Evolutionary conservation across 2,888 invertebrate genomes (phyloP).

Genomic region (Leptinotarsa peninsularis): DNA sequence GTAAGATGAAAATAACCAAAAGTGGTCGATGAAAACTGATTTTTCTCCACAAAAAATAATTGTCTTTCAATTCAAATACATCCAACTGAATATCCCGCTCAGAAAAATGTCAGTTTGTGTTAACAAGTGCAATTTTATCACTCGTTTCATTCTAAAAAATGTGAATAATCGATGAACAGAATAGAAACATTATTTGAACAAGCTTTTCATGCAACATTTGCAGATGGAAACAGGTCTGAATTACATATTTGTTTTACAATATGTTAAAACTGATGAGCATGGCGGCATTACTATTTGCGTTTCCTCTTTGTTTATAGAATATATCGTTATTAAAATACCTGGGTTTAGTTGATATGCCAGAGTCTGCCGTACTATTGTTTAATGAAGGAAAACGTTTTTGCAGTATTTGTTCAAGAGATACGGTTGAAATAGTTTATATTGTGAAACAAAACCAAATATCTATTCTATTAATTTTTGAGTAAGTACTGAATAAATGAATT

Average conservation of each 20-base stretch:
- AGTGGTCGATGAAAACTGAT: no score
- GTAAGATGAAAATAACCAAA: no score
- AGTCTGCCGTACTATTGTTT: neutral
- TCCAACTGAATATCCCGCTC: no score
- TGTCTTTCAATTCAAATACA: no score
- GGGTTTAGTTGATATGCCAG: neutral
- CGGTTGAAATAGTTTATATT: no score
- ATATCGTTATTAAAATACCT: neutral
- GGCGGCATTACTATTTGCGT: neutral
- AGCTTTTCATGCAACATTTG: neutral
- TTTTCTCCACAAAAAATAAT: no score
- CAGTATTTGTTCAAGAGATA: neutral
- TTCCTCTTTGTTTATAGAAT: neutral
- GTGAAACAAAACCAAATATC: no score
- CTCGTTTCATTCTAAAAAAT: no score
- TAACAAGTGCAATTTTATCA: no score
- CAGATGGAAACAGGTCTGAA: neutral
- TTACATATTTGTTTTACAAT: neutral
- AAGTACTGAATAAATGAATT: no score
- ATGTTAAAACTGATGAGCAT: neutral
- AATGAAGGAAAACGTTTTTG: neutral
- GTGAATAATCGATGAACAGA: neutral
- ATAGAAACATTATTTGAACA: conserved; percentile 16
- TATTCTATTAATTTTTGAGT: no score
- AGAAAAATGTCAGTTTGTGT: no score